Percentiles rank a stretch among this genome's conserved stretches.
Evolutionary conservation across 2,797 vertebrate genomes (phyloP).

Genomic region (Oryzias sinensis): DNA sequence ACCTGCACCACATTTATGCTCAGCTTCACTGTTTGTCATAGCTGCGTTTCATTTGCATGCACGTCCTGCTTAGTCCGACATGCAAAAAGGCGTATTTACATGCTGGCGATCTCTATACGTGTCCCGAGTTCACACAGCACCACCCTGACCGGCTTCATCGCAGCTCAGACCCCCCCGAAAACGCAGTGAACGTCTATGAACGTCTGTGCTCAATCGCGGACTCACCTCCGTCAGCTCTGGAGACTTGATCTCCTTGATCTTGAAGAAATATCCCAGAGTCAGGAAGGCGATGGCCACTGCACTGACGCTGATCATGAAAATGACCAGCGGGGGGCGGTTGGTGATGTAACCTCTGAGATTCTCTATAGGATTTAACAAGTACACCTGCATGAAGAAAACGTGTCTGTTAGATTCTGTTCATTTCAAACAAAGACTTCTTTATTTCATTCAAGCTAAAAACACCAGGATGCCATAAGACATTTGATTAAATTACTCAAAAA

Average conservation of each 20-base stretch:
- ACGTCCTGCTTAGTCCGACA: background rate
- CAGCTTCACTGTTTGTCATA: too few species aligned
- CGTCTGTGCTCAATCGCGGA: background rate
- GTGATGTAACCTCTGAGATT: conserved; percentile 93
- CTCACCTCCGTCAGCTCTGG: conserved; percentile 92
- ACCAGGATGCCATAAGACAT: background rate
- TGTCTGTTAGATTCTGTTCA: background rate
- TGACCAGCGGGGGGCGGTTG: conserved; percentile 94
- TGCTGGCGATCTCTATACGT: background rate
- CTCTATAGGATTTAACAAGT: conserved; percentile 90
- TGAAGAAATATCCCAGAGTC: conserved; percentile 98
- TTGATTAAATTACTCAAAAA: background rate
- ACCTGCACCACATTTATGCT: background rate
- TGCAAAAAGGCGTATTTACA: conserved; percentile 19
- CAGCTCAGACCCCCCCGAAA: too few species aligned
- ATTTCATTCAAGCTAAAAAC: background rate
- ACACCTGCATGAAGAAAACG: conserved; percentile 78
- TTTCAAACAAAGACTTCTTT: background rate
- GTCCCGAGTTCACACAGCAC: background rate
- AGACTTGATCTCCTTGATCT: conserved; percentile 99
- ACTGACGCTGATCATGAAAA: conserved; percentile 98
- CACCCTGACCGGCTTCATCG: background rate
- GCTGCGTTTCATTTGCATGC: conserved; percentile 14
- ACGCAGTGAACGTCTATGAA: background rate
- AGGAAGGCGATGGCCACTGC: conserved; percentile 98